Conservation (phyloP, 2,113 vertebrate genomes). For the Todiramphus saurophagus region DNA sequence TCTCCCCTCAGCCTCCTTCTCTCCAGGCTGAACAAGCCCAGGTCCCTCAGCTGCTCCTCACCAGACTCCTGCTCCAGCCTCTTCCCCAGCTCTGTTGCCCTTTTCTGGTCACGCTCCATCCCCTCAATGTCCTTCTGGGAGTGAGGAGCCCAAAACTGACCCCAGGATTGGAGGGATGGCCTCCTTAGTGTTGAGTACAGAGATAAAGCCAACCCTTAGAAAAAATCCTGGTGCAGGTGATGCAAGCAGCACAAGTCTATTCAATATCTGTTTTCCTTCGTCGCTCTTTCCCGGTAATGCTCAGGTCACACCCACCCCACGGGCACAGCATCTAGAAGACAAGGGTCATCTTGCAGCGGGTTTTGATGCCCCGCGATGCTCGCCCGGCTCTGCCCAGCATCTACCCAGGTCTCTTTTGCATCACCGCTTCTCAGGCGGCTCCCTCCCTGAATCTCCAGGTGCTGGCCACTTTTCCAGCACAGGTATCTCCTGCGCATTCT, state of each 20-base stretch:
- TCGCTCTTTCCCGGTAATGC: not conserved
- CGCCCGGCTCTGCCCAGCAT: not conserved
- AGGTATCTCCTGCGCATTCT: not conserved
- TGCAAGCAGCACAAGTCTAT: not conserved
- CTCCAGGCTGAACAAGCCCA: not conserved
- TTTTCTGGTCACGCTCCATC: not conserved
- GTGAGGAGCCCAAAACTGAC: not conserved
- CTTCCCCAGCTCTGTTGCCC: not conserved
- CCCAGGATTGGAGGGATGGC: not conserved
- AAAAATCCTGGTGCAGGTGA: not conserved
- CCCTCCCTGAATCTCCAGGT: not conserved
- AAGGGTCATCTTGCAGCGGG: not conserved
- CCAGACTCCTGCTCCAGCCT: not conserved
- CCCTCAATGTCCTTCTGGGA: not conserved
- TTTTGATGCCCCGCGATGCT: not conserved
- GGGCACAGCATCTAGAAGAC: accelerated
- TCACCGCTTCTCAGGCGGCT: not conserved
- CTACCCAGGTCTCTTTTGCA: not conserved
- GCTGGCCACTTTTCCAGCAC: not conserved
- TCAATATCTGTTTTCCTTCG: not conserved
- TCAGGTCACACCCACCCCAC: not conserved
- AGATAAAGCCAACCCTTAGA: not conserved
- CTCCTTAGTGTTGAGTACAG: not conserved
- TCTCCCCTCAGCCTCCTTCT: not conserved
- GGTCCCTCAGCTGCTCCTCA: not conserved